Evolutionary conservation across 2,113 vertebrate species (phyloP).

Genomic region (Malurus alboscapulatus): DNA sequence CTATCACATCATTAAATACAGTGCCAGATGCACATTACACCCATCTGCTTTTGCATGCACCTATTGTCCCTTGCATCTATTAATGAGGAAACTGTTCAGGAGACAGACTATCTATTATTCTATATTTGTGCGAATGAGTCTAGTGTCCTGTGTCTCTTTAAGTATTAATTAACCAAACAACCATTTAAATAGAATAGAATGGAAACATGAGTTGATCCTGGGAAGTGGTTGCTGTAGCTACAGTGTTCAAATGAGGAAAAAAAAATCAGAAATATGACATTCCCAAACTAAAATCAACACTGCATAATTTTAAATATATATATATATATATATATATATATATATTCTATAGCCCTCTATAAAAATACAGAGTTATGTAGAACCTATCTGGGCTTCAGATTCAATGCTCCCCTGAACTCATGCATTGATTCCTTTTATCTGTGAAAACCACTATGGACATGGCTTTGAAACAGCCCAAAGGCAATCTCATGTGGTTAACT

Average conservation of each 20-base stretch:
- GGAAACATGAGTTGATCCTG: constrained; percentile 4
- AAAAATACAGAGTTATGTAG: background rate
- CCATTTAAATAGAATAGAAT: background rate
- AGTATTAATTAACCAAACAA: constrained; percentile 29
- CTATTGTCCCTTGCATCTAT: background rate
- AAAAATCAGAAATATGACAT: background rate
- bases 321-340: too few species aligned
- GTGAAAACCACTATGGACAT: background rate
- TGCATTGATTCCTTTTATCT: background rate
- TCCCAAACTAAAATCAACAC: background rate
- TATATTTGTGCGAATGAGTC: background rate
- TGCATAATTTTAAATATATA: background rate
- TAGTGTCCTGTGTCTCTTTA: constrained; percentile 15
- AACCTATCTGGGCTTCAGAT: background rate
- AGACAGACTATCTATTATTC: background rate
- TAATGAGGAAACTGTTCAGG: background rate
- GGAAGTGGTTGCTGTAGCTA: background rate
- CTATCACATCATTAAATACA: background rate
- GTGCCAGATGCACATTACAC: background rate
- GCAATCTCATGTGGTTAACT: background rate
- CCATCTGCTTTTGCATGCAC: background rate
- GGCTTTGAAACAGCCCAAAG: background rate
- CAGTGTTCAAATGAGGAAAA: background rate
- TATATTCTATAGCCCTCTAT: background rate
- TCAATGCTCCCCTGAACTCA: background rate